Base-by-base conservation (phyloP, 2,888 invertebrate genomes). In the Cryptophagus acutangulus region DNA sequence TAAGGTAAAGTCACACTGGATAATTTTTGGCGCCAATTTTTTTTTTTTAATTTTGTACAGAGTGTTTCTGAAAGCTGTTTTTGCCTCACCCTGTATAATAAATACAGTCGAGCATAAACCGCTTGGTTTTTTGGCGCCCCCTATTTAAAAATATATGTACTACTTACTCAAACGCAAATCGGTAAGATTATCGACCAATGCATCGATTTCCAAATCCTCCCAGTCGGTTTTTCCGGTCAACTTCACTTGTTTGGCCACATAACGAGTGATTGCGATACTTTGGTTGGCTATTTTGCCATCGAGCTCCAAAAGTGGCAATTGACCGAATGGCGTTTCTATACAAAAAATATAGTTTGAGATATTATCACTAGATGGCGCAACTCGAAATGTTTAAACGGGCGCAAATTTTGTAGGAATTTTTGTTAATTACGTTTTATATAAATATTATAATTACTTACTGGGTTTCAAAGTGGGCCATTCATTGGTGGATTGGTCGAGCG, bases 271-370 rank as follows among this genome's bases (percentile, higher is more conserved):
- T 6, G 82, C 76, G 2, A 68, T 40, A 26, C 78, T 78, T 60
- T 83, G 83, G 16, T 76, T 72, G 46, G 76, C 70, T 49, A 70
- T 61, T 59, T 80, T 79, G n/a, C 80, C 82, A 43, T 82, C 77
- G 8, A 80, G 67, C 62, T 78, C 78, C 40, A 84, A 54, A 1
- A 80, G 63, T 0, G 83, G 84, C 46, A 79, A 63, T 61, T 79
- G 78, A 0, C 26, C 26, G 9, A 26, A 26, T 12, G 26, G 26
- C 26, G 12, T 26, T 6, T 3, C 26, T 26, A n/a, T n/a, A n/a
- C n/a, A n/a, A n/a, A n/a, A n/a, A n/a, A n/a, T n/a, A n/a, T n/a
- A n/a, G n/a, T n/a, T n/a, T n/a, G n/a, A n/a, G n/a, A n/a, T n/a
- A n/a, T n/a, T n/a, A n/a, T n/a, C n/a, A n/a, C n/a, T n/a, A n/a